Conservation (phyloP, 2,113 vertebrate genomes). For the Charina bottae region DNA sequence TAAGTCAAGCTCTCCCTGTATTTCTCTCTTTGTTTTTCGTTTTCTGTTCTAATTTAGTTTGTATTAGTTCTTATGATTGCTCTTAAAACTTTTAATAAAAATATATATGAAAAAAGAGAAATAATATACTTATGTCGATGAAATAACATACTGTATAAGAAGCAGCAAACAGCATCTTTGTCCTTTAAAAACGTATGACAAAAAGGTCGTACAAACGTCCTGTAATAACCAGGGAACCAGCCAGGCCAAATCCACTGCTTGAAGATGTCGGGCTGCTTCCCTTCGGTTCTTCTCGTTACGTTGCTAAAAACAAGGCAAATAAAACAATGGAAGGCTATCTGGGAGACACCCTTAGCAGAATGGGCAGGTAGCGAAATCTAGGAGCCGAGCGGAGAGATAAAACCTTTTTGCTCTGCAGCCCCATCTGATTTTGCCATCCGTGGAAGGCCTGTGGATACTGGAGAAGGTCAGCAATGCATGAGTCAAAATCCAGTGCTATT, state of each 20-base stretch:
- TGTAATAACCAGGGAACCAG: neutral
- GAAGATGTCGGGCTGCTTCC: no score
- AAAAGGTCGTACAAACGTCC: neutral
- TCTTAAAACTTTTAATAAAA: no score
- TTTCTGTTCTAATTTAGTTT: no score
- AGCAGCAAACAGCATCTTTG: neutral
- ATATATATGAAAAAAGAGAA: neutral
- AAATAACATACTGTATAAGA: no score
- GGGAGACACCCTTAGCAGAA: no score
- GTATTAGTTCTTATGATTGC: no score
- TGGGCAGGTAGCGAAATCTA: neutral
- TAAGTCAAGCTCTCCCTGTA: no score
- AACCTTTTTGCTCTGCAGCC: neutral
- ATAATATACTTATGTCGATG: no score
- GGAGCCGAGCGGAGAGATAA: neutral
- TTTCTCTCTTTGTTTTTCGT: no score
- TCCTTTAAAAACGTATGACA: neutral
- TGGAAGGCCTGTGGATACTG: neutral
- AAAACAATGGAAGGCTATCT: accelerated
- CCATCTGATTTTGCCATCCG: neutral
- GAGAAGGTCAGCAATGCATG: neutral
- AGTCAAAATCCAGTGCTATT: neutral
- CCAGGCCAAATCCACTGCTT: neutral
- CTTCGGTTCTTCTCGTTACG: no score
- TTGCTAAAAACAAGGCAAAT: neutral